Percentiles rank a stretch among this genome's conserved stretches.
Conservation (phyloP, 2,888 invertebrate species). For the Lobophora halterata region DNA sequence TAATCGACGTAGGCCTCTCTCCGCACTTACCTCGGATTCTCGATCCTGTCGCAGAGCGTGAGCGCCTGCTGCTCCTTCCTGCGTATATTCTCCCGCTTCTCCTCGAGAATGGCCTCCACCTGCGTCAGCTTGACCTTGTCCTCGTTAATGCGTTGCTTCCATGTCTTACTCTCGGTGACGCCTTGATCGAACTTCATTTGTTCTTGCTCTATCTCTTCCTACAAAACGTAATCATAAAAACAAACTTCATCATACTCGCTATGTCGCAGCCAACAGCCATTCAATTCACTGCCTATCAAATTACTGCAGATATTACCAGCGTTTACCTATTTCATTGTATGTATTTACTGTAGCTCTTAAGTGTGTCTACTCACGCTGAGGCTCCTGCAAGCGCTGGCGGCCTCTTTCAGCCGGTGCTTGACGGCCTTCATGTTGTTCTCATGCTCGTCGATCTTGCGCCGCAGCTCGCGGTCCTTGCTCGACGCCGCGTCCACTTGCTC, state of each 20-base stretch:
- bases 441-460: slow-evolving; percentile 46
- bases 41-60: slow-evolving; percentile 66
- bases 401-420: slow-evolving; percentile 37
- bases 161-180: slow-evolving; percentile 44
- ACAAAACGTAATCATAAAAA: background rate
- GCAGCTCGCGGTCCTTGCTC: slow-evolving; percentile 45
- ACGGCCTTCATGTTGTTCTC: slow-evolving; percentile 57
- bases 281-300: no score
- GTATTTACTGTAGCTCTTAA: no score
- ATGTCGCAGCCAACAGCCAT: no score
- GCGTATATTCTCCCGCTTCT: slow-evolving; percentile 49
- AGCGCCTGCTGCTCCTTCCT: slow-evolving; percentile 62
- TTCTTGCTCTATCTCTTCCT: slow-evolving; percentile 74
- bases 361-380: slow-evolving; percentile 44
- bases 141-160: slow-evolving; percentile 55
- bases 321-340: no score
- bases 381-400: slow-evolving; percentile 37
- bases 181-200: slow-evolving; percentile 64
- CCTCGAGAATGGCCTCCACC: slow-evolving; percentile 56
- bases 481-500: slow-evolving; percentile 49
- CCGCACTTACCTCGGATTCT: slow-evolving; percentile 65
- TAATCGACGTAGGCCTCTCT: no score
- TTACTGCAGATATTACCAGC: no score
- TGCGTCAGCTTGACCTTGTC: slow-evolving; percentile 63
- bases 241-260: no score